Conservation (phyloP, 1,140 invertebrate genomes). For the Oncopodura yosiiana region DNA sequence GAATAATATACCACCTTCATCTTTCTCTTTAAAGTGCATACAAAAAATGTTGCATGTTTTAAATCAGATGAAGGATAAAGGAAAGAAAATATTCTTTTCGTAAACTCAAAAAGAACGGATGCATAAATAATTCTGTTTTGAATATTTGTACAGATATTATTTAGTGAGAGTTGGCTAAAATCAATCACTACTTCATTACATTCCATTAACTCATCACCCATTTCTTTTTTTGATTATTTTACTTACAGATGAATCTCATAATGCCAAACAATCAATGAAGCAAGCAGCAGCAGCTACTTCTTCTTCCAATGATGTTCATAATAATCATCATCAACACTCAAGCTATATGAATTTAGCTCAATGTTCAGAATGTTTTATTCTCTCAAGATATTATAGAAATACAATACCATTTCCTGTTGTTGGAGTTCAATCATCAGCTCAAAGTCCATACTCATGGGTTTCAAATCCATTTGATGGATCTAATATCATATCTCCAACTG, state of each 20-base stretch:
- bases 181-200: no score
- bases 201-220: neutral
- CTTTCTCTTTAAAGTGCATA: no score
- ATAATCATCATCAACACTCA: constrained; percentile 11
- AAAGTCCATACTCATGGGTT: constrained; percentile 26
- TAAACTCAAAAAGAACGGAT: no score
- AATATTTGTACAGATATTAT: no score
- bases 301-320: neutral
- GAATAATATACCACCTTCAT: no score
- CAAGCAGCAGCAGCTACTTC: neutral
- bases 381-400: constrained; percentile 28
- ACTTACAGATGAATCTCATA: constrained; percentile 9
- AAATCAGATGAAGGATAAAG: no score
- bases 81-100: no score
- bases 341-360: constrained; percentile 17
- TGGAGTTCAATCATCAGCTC: constrained; percentile 11
- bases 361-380: constrained; percentile 31
- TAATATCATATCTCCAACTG: neutral
- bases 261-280: neutral
- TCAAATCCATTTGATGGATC: constrained; percentile 7
- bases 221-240: neutral
- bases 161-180: no score
- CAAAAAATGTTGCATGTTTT: no score
- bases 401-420: constrained; percentile 20
- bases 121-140: no score